A percentile compares a stretch with the other conserved stretches of the same genome.
phyloP scores from a whole-genome alignment of 2,797 vertebrate genomes.

The Tinamus major region DNA sequence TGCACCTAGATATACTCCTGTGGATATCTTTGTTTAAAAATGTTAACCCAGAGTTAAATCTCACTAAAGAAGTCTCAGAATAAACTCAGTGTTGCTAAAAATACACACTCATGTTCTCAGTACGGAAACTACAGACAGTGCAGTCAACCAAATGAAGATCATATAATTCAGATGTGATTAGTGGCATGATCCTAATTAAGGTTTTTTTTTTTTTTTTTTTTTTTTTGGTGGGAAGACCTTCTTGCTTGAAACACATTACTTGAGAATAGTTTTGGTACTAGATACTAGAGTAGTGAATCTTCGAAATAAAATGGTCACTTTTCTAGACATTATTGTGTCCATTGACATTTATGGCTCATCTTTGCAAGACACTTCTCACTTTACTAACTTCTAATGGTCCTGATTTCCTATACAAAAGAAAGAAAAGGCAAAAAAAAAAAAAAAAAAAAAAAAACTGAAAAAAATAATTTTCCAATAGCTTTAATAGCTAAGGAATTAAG shows the following conservation, averaged over 20 bases:
- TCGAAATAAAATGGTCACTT: neutral
- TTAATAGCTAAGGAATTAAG: conserved; percentile 11
- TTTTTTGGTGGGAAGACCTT: neutral
- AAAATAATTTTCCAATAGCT: neutral
- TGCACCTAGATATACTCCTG: neutral
- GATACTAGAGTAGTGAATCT: neutral
- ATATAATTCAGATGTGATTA: neutral
- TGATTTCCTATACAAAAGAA: conserved; percentile 9
- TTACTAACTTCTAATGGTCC: neutral
- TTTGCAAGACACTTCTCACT: neutral
- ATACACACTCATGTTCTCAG: neutral
- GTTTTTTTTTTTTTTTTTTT: neutral
- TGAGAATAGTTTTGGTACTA: neutral
- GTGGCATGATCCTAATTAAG: neutral
- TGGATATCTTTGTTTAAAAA: neutral
- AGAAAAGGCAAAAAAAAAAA: conserved; percentile 8
- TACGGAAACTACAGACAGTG: neutral
- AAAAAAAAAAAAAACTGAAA: neutral
- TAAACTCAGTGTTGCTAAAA: neutral
- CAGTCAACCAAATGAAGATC: neutral
- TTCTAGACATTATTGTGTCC: neutral
- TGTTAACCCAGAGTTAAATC: neutral
- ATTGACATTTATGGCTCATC: neutral
- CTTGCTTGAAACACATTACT: neutral
- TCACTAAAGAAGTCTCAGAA: neutral